phyloP scores from a whole-genome alignment of 2,888 invertebrate genomes.

The Andrena haemorrhoa region DNA sequence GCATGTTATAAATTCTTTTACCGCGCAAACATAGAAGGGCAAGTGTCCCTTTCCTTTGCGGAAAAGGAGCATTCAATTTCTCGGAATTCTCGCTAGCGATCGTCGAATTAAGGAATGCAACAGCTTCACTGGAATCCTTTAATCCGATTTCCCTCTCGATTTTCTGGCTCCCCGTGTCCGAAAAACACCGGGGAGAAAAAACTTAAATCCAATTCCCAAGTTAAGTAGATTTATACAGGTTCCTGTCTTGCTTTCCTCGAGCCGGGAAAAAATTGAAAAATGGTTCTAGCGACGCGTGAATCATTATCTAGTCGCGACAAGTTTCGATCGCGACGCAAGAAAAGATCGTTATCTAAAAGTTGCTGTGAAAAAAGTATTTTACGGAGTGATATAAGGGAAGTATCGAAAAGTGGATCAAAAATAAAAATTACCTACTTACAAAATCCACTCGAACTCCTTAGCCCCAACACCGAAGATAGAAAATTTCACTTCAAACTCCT shows the following conservation, averaged over 20 bases:
- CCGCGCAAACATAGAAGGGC: not conserved
- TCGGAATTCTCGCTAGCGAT: conserved; percentile 22
- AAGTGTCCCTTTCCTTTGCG: not conserved
- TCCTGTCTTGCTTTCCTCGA: not conserved
- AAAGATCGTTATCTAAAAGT: not conserved
- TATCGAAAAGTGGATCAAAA: no score
- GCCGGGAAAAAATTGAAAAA: not conserved
- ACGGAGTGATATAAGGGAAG: no score
- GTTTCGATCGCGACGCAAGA: not conserved
- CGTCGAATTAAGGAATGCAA: conserved; percentile 44
- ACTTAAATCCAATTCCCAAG: conserved; percentile 19
- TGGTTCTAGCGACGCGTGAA: not conserved
- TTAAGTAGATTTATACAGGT: conserved; percentile 41
- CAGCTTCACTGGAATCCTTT: conserved; percentile 34
- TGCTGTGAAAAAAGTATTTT: not conserved
- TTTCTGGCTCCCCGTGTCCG: conserved; percentile 24
- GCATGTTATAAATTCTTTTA: not conserved
- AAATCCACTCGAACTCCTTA: no score
- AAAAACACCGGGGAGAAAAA: conserved; percentile 14
- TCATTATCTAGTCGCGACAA: not conserved
- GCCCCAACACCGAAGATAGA: no score
- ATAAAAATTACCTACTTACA: no score
- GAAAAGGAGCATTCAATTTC: conserved; percentile 12
- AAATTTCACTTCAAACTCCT: no score
- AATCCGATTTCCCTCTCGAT: conserved; percentile 45